These are phyloP conservation scores for Cantharis lateralis DNA, from an alignment of 2,888 invertebrate genomes.

Conservation along the genomic window DNA sequence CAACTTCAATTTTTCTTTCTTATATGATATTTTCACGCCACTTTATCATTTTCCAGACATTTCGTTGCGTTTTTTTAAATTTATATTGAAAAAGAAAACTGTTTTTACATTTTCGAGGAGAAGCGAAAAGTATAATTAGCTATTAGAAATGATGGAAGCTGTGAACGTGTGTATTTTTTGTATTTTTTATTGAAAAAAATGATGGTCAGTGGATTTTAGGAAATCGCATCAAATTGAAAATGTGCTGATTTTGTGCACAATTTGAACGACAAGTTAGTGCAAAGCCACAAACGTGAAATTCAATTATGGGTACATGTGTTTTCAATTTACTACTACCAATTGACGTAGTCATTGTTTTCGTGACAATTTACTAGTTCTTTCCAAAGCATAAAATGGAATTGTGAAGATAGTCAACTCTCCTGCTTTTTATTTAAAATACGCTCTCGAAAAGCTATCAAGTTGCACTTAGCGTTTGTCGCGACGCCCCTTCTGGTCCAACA, in stretches of 20 bases:
- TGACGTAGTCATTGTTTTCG: constrained; percentile 39
- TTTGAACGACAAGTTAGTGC: constrained; percentile 45
- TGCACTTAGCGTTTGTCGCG: constrained; percentile 34
- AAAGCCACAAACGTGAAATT: constrained; percentile 46
- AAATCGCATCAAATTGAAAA: constrained; percentile 31
- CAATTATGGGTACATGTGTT: constrained; percentile 43
- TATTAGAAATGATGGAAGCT: neutral
- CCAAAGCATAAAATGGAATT: constrained; percentile 14
- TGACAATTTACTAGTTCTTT: constrained; percentile 37
- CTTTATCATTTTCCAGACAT: neutral
- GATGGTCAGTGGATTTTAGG: constrained; percentile 1
- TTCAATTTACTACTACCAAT: constrained; percentile 37
- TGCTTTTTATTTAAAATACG: constrained; percentile 8
- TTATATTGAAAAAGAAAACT: neutral
- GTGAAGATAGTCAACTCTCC: neutral
- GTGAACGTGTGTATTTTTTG: neutral
- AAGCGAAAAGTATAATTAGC: neutral
- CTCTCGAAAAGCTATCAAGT: constrained; percentile 36
- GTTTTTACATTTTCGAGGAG: neutral
- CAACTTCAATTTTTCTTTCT: constrained; percentile 10
- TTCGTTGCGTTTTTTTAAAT: neutral
- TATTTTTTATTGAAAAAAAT: neutral
- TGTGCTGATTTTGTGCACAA: constrained; percentile 48
- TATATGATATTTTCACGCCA: neutral
- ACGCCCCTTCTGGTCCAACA: constrained; percentile 23